These are phyloP conservation scores for Perodicticus potto DNA, from an alignment of 2,797 vertebrate species.

Conservation along the genomic window DNA sequence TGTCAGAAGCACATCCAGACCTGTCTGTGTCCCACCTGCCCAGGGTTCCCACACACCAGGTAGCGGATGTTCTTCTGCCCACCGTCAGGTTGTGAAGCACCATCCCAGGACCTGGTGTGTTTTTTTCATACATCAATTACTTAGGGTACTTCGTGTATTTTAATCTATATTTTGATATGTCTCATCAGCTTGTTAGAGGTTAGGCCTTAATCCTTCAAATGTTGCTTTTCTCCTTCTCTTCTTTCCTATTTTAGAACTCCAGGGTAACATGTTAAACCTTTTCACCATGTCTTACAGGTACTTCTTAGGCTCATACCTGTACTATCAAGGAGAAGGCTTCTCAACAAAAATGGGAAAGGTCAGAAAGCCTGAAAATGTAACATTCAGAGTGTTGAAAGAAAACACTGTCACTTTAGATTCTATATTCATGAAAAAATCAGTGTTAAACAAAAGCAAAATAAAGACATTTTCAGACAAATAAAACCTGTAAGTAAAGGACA, in stretches of 20 bases:
- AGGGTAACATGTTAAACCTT: accelerated
- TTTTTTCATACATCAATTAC: not conserved
- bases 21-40: too few relatives aligned
- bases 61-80: too few relatives aligned
- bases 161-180: not conserved
- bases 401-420: not conserved
- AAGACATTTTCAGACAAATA: not conserved
- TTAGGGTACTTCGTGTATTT: not conserved
- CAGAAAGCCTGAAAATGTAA: not conserved
- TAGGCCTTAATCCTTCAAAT: not conserved
- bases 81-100: too few relatives aligned
- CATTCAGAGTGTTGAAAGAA: not conserved
- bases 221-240: not conserved
- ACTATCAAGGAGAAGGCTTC: not conserved
- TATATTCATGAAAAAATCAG: not conserved
- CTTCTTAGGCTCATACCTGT: not conserved
- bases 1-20: too few relatives aligned
- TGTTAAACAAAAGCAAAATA: not conserved
- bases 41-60: too few relatives aligned
- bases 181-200: not conserved
- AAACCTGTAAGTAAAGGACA: not conserved
- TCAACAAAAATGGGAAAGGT: not conserved
- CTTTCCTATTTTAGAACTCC: too few relatives aligned
- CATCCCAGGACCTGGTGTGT: too few relatives aligned
- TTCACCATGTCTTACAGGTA: not conserved